Base-by-base conservation (phyloP, 2,797 vertebrate genomes). In the Anas bernieri region DNA sequence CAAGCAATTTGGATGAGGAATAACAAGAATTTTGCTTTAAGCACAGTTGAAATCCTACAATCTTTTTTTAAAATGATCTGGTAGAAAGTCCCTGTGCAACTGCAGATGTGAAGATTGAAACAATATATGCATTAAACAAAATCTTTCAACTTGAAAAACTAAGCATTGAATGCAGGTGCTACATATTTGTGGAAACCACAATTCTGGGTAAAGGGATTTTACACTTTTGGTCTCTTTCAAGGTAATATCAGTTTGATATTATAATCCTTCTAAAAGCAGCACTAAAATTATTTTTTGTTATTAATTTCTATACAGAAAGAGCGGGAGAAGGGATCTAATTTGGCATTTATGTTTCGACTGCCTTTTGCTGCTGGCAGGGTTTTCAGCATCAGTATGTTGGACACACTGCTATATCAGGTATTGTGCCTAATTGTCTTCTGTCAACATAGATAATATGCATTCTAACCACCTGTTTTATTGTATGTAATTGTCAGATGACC, bases 381-480 rank as follows among this genome's bases (percentile, higher is more conserved):
- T 81, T 99, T 99, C 97, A 99, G 99, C 78, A 99, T 99, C 98
- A 99, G 99, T 94, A 99, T 99, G 99, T 94, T 99, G 97, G 99
- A 99, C 70, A 99, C 99, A 0, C 98, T 99, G 67, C 98, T 99
- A 3, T 99, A 99, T 95, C 99, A 99, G 99, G 99, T 99, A 97
- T 55, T 46, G 0, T 37, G 35, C 43, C 43, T 43, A 43, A 81
- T 66, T 52, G 28, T 45, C 45, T 64, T 74, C 54, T 8, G 41
- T 33, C 61, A 62, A 37, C 16, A 12, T 11, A 62, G 22, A 30
- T 26, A 50, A 26, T 17, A 16, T 20, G 7, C 50, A 28, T 69
- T 52, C 17, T 35, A 46, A 63, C 14, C 39, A 55, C 52, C 20
- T 43, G 30, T 86, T 91, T 59, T 54, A 67, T 41, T 76, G 25